A percentile compares a stretch with the other conserved stretches of the same genome.
These are phyloP conservation scores for Halocynthia aurantium DNA, from an alignment of 23 tunicate genomes.

Conservation along the genomic window DNA sequence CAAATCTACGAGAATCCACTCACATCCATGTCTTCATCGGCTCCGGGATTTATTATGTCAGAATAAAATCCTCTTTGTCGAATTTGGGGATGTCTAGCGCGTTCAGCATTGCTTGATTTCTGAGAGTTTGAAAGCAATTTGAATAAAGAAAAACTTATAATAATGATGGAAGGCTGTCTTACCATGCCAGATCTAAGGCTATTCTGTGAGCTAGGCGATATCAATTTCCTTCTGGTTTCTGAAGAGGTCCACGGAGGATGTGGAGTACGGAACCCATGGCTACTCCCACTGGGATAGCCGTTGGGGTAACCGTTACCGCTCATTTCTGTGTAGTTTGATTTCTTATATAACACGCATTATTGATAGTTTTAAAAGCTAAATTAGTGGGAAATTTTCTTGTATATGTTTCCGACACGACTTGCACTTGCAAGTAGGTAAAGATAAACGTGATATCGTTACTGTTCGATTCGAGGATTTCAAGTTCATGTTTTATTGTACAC, in stretches of 20 bases:
- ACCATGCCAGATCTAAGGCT: slow-evolving; percentile 34
- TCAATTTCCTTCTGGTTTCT: slow-evolving; percentile 26
- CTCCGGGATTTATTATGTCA: slow-evolving; percentile 77
- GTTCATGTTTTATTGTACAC: no score
- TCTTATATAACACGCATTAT: no score
- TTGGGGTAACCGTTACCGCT: slow-evolving; percentile 34
- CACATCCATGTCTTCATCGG: slow-evolving; percentile 48
- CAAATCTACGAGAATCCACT: background rate
- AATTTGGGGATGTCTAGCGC: slow-evolving; percentile 43
- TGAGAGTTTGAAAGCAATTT: background rate
- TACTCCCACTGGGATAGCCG: slow-evolving; percentile 36
- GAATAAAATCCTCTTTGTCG: slow-evolving; percentile 86
- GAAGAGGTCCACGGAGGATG: slow-evolving; percentile 44
- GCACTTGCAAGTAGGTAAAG: no score
- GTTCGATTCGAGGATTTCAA: no score
- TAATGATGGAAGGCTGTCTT: background rate
- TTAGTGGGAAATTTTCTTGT: no score
- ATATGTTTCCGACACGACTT: no score
- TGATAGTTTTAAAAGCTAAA: no score
- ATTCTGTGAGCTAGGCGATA: slow-evolving; percentile 38
- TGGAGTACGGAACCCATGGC: slow-evolving; percentile 38
- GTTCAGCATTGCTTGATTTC: background rate
- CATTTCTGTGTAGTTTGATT: background rate
- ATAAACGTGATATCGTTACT: no score
- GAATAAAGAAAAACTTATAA: background rate